Evolutionary conservation across 2,888 invertebrate species (phyloP).

Genomic region (Cremastobaeus sp.): DNA sequence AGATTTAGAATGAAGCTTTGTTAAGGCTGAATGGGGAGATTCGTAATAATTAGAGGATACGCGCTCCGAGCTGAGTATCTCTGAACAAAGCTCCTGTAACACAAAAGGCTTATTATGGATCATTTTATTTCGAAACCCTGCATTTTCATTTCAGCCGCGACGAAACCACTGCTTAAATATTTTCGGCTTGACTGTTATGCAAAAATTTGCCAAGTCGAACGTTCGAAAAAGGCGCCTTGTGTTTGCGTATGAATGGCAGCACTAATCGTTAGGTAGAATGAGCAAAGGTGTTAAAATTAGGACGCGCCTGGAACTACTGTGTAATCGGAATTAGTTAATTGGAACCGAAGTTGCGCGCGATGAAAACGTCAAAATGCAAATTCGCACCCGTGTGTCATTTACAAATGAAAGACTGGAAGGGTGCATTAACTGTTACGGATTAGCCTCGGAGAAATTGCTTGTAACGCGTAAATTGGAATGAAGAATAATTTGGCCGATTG

Average conservation of each 20-base stretch:
- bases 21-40: slow-evolving; percentile 48
- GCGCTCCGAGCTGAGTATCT: slow-evolving; percentile 28
- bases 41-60: slow-evolving; percentile 42
- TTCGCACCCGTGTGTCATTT: slow-evolving; percentile 36
- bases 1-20: slow-evolving; percentile 54
- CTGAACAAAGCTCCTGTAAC: slow-evolving; percentile 15
- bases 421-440: slow-evolving; percentile 17
- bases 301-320: background rate
- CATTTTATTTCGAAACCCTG: no score
- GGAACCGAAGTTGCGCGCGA: slow-evolving; percentile 24
- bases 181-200: no score
- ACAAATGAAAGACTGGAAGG: slow-evolving; percentile 40
- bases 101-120: slow-evolving; percentile 10
- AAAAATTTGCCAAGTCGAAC: no score
- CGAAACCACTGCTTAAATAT: no score
- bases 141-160: no score
- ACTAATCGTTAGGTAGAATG: background rate
- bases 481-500: slow-evolving; percentile 13
- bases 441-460: slow-evolving; percentile 22
- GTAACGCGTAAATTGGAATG: slow-evolving; percentile 13
- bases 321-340: slow-evolving; percentile 37
- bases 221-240: no score
- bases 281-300: slow-evolving; percentile 13
- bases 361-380: slow-evolving; percentile 41
- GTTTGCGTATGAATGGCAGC: no score